Conservation (phyloP, 2,797 vertebrate species). For the Hemibagrus guttatus region DNA sequence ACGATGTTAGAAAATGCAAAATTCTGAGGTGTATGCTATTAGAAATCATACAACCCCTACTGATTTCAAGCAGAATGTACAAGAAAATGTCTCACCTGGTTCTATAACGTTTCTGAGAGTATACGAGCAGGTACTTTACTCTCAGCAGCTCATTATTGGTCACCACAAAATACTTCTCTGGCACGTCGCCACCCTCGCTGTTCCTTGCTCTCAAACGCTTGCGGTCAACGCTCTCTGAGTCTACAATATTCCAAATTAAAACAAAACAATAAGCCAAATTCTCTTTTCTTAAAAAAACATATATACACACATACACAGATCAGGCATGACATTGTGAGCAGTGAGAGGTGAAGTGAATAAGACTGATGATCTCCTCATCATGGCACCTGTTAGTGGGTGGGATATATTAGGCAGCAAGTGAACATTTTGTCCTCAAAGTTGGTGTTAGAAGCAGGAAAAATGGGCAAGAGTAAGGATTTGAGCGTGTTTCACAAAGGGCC, state of each 20-base stretch:
- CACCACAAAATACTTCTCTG: conserved; percentile 96
- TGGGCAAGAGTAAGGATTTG: too few relatives aligned
- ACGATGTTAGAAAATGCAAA: background rate
- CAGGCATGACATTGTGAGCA: too few relatives aligned
- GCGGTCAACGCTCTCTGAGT: conserved; percentile 88
- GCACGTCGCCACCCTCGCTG: conserved; percentile 94
- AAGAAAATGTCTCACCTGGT: conserved; percentile 68
- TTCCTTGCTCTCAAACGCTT: conserved; percentile 89
- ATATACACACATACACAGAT: background rate
- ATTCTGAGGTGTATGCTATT: background rate
- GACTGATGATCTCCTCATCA: too few relatives aligned
- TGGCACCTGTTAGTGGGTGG: too few relatives aligned
- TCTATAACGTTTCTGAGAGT: conserved; percentile 86
- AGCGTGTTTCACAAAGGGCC: too few relatives aligned
- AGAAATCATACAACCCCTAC: background rate
- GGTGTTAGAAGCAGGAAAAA: too few relatives aligned
- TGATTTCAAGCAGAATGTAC: background rate
- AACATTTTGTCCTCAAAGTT: too few relatives aligned
- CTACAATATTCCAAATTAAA: conserved; percentile 63
- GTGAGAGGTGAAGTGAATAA: too few relatives aligned
- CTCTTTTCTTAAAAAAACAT: background rate
- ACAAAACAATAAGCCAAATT: background rate
- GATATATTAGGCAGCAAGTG: too few relatives aligned
- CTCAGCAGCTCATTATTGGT: conserved; percentile 95
- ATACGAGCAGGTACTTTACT: conserved; percentile 93